Evolutionary conservation across 2,888 invertebrate species (phyloP), one percentile per base, ranked within the genome.

Genomic region (Clunio marinus): DNA sequence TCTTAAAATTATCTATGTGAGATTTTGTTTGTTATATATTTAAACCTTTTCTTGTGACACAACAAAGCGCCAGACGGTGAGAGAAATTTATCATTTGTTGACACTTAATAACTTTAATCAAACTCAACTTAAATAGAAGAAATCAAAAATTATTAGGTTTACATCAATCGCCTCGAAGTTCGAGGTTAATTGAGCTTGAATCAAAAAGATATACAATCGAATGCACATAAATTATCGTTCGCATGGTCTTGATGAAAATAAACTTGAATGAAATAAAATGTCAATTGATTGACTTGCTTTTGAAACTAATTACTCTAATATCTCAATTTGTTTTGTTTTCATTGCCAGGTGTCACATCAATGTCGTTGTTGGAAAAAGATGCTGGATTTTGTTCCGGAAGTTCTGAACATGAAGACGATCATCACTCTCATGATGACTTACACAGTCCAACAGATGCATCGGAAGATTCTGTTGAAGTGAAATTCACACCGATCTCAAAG

Each of bases 361-460:
- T 76, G 70, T 78, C 77, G 59, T 20, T 67, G 24, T 51, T 69
- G 46, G 78, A 79, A 72, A 77, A 78, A 68, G 88, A 88, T 75
- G 87, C 88, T 2, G 89, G 87, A 60, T 88, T 88, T 77, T 88
- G 87, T 71, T 88, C 88, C 1, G 88, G 87, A 1, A 78, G 79
- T 69, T 79, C 80, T 1, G 79, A 78, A 69, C 76, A 75, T 67
- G 88, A 84, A 0, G 88, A 88, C 72, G 89, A 88, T 73, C 76
- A 76, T 70, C 72, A 73, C 70, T 73, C 74, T 25, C 74, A 74
- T 46, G 77, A 79, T 71, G 81, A 79, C 3, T 75, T 83, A 4
- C 82, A 82, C 70, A 85, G 85, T n/a, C 84, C 85, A 25, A 85
- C 84, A 8, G 84, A 83, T 73, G 82, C 82, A 69, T 85, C 85